phyloP scores from a whole-genome alignment of 2,888 invertebrate species.

The Nineta flava region DNA sequence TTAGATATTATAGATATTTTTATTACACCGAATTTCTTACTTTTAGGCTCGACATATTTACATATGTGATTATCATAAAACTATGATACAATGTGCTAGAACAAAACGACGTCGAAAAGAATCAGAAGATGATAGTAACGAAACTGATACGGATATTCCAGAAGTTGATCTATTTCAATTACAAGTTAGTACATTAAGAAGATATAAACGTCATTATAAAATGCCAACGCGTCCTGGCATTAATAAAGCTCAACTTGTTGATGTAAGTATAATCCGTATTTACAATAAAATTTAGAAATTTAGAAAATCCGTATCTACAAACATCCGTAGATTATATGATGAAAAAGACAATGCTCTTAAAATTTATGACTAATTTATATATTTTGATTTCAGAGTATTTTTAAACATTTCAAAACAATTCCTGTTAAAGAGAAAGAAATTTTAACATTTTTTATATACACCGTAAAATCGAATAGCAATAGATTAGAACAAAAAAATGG shows the following conservation, averaged over 20 bases:
- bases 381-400: constrained; percentile 57
- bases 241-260: constrained; percentile 90
- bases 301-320: neutral
- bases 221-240: constrained; percentile 79
- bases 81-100: constrained; percentile 88
- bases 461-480: constrained; percentile 84
- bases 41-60: constrained; percentile 82
- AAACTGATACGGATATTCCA: constrained; percentile 79
- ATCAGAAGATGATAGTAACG: constrained; percentile 87
- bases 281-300: constrained; percentile 1
- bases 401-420: constrained; percentile 90
- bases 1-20: no score
- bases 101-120: constrained; percentile 83
- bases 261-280: constrained; percentile 44
- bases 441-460: constrained; percentile 87
- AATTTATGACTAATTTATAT: constrained; percentile 9
- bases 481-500: constrained; percentile 74
- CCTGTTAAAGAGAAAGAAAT: constrained; percentile 91
- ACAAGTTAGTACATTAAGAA: constrained; percentile 82
- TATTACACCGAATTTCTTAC: no score
- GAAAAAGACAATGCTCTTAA: neutral
- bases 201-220: constrained; percentile 90
- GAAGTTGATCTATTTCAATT: constrained; percentile 89
- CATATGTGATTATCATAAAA: constrained; percentile 93
- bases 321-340: neutral